These are phyloP conservation scores for Excalfactoria chinensis DNA, from an alignment of 2,113 vertebrate species.

Conservation along the genomic window DNA sequence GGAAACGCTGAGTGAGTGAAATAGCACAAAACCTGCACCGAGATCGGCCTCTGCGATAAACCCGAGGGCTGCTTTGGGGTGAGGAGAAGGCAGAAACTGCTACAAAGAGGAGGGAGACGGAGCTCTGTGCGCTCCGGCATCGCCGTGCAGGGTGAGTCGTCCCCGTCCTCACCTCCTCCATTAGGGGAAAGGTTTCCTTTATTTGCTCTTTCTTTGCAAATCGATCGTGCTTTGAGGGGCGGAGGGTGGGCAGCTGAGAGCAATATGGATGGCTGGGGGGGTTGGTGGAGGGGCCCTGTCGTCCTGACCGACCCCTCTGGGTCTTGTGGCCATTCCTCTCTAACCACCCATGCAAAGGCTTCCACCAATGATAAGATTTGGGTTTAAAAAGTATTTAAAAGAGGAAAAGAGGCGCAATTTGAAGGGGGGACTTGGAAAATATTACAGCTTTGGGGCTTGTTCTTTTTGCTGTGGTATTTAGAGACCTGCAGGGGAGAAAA, in stretches of 20 bases:
- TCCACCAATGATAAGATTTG: accelerated
- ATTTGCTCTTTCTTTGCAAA: background rate
- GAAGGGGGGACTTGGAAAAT: background rate
- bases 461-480: background rate
- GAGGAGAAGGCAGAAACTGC: conserved; percentile 33
- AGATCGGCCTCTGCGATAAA: conserved; percentile 66
- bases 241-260: accelerated
- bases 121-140: background rate
- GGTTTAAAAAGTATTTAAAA: no score
- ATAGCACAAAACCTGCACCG: conserved; percentile 12
- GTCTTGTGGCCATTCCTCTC: background rate
- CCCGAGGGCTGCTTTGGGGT: background rate
- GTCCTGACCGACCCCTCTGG: accelerated
- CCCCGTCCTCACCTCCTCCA: background rate
- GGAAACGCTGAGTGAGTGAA: conserved; percentile 73
- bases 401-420: background rate
- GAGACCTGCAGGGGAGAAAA: background rate
- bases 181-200: accelerated
- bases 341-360: background rate
- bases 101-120: background rate
- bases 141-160: background rate
- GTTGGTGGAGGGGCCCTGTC: accelerated
- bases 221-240: accelerated
- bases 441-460: background rate
- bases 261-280: background rate